phyloP scores from a whole-genome alignment of 2,797 vertebrate species.

The Linurgus olivaceus region DNA sequence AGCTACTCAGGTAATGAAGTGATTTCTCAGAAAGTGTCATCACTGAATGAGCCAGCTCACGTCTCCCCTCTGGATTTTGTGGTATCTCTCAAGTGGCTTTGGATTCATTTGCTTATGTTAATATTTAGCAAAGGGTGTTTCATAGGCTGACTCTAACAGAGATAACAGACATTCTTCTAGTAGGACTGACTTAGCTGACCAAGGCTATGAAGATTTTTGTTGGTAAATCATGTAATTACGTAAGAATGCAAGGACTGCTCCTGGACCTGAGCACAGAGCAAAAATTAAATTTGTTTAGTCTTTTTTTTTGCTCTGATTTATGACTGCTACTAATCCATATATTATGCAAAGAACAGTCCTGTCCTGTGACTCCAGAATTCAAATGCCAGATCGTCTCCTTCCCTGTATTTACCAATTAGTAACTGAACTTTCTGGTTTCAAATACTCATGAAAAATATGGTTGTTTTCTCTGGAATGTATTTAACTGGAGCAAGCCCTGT shows the following conservation, averaged over 20 bases:
- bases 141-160: not conserved
- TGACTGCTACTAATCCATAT: not conserved
- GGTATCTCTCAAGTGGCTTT: not conserved
- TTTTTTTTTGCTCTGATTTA: not conserved
- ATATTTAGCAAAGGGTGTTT: not conserved
- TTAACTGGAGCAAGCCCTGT: not conserved
- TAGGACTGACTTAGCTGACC: not conserved
- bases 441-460: not conserved
- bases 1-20: not conserved
- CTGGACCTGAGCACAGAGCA: not conserved
- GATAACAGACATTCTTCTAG: not conserved
- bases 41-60: not conserved
- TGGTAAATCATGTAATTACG: not conserved
- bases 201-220: not conserved
- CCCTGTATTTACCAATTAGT: not conserved
- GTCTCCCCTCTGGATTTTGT: not conserved
- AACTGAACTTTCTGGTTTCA: conserved; percentile 8
- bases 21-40: not conserved
- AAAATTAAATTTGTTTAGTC: not conserved
- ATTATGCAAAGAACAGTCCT: not conserved
- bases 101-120: not conserved
- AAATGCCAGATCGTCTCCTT: not conserved
- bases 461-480: not conserved
- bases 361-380: not conserved
- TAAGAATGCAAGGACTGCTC: not conserved